phyloP scores from a whole-genome alignment of 2,113 vertebrate species.

The Chloroceryle aenea region DNA sequence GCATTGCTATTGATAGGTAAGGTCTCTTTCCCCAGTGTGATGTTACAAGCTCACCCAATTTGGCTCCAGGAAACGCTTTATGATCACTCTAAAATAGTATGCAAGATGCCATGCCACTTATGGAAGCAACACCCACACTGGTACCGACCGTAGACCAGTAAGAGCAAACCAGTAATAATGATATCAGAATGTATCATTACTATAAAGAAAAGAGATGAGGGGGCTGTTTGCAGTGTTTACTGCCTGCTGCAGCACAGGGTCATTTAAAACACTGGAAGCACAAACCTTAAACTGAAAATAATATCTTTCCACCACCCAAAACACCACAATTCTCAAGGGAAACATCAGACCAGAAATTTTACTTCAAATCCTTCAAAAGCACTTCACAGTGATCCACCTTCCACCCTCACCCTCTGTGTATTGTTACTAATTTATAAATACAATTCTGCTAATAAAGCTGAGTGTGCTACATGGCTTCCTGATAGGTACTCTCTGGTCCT shows the following conservation, averaged over 20 bases:
- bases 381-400: background rate
- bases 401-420: background rate
- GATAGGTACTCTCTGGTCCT: background rate
- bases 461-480: background rate
- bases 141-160: background rate
- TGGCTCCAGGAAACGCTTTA: constrained; percentile 21
- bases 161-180: background rate
- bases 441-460: background rate
- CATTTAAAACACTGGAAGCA: background rate
- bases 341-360: background rate
- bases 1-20: constrained; percentile 32
- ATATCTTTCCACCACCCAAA: background rate
- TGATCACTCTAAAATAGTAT: background rate
- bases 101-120: background rate
- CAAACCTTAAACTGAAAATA: background rate
- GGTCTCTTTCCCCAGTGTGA: background rate
- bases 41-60: background rate
- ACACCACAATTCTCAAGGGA: background rate
- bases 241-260: background rate
- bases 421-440: background rate
- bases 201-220: background rate
- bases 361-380: background rate
- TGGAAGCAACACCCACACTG: background rate
- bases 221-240: background rate
- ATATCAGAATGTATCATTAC: background rate